These are phyloP conservation scores for Avahi laniger DNA, from an alignment of 2,797 vertebrate species.

Conservation along the genomic window DNA sequence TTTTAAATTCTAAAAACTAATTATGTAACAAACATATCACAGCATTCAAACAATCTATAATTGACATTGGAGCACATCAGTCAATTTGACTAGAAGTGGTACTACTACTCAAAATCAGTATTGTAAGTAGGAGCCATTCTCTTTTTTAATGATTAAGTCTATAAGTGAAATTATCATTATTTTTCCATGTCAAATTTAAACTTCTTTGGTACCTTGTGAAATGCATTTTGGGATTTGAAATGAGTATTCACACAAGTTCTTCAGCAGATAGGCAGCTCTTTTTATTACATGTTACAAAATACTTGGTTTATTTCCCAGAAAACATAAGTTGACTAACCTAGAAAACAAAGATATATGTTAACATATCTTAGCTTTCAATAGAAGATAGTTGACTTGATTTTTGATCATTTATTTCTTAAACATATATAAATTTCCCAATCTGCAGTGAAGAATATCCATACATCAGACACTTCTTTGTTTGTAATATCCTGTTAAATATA, in stretches of 20 bases:
- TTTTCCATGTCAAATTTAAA: not conserved
- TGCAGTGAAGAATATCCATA: not conserved
- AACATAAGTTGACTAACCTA: not conserved
- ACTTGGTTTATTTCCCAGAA: not conserved
- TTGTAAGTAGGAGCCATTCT: not conserved
- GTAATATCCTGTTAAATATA: not conserved
- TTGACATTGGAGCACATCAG: not conserved
- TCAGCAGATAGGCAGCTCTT: not conserved
- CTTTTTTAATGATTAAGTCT: not conserved
- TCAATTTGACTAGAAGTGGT: not conserved
- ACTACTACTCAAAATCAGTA: not conserved
- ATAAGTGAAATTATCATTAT: not conserved
- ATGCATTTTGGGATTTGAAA: not conserved
- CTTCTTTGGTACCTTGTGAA: not conserved
- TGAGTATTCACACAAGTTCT: not conserved
- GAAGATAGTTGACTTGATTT: not conserved
- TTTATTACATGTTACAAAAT: not conserved
- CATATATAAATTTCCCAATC: not conserved
- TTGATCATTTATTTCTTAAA: slow-evolving; percentile 29
- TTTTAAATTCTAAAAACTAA: not conserved
- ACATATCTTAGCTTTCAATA: not conserved
- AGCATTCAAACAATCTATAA: not conserved
- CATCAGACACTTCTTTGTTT: not conserved
- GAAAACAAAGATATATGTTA: not conserved
- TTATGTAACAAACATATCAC: too few species aligned